Base-by-base conservation (phyloP, 2,888 invertebrate species). In the Agonopterix arenella region DNA sequence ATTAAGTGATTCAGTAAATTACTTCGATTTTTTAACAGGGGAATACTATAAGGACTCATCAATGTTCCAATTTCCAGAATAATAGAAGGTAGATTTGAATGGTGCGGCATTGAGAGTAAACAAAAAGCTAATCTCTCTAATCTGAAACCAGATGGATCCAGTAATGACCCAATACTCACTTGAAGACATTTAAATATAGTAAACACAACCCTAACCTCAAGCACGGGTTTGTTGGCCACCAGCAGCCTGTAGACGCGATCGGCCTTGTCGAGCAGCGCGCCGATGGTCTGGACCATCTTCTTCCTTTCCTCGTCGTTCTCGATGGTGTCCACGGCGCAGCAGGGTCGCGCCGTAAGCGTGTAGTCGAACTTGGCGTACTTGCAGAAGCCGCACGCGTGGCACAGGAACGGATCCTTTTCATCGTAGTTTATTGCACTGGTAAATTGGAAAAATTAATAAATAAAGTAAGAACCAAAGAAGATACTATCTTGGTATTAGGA, bases 301-400 rank as follows among this genome's bases (percentile, higher is more conserved):
- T 97, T 97, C 2, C 98, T 91, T 78, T 98, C 99, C 62, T 98
- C 98, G 67, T 98, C 98, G 62, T 94, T 97, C 80, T 98, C 98
- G 16, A 99, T 98, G 9, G 97, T 97, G 84, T 99, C 98, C 0
- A 99, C 98, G 13, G 98, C 98, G 80, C 97, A 98, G 71, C 97
- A 98, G 0, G 97, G 95, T 16, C 96, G 93, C 4, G 96, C 97
- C 4, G 94, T 94, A 52, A 98, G 90, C 8, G 96, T 96, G 83
- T 98, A 97, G 84, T 99, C 99, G 79, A 99, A 98, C 84, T 99
- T 98, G 38, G 98, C 99, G 83, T 99, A 99, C 86, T 99, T 99
- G 90, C 99, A 99, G 89, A 98, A 99, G 1, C 99, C 99, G 82
- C 99, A 99, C 4, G 98, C 96, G 82, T 98, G 98, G 74, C 99